Percentiles rank a stretch among this genome's conserved stretches.
phyloP scores from a whole-genome alignment of 2,888 invertebrate species.

The Holacanthella duospinosa region DNA sequence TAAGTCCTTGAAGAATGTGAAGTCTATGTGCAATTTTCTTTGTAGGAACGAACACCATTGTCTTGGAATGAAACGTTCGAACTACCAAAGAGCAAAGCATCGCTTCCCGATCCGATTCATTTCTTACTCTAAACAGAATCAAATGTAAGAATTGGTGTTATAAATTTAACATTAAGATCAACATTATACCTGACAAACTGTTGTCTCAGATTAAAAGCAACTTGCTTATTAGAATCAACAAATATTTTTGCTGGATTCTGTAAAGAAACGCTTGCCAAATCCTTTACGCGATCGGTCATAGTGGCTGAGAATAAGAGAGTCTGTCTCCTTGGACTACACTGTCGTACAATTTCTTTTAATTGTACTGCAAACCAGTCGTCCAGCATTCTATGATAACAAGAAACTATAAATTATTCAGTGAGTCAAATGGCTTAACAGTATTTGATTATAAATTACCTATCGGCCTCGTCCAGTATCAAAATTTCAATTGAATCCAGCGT shows the following conservation, averaged over 20 bases:
- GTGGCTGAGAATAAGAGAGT: slow-evolving; percentile 98
- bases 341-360: slow-evolving; percentile 93
- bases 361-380: slow-evolving; percentile 98
- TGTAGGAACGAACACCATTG: slow-evolving; percentile 93
- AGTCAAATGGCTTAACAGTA: slow-evolving; percentile 3
- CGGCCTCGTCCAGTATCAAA: slow-evolving; percentile 65
- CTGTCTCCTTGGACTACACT: slow-evolving; percentile 82
- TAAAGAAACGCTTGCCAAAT: slow-evolving; percentile 83
- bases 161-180: no score
- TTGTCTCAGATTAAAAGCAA: slow-evolving; percentile 87
- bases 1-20: slow-evolving; percentile 78
- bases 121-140: slow-evolving; percentile 61
- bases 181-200: slow-evolving; percentile 68
- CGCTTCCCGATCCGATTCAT: slow-evolving; percentile 84
- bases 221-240: slow-evolving; percentile 90
- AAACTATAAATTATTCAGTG: background rate
- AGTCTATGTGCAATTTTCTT: slow-evolving; percentile 90
- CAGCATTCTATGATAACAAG: slow-evolving; percentile 57
- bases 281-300: slow-evolving; percentile 96
- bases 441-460: slow-evolving; percentile 48
- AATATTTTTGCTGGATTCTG: slow-evolving; percentile 88
- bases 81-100: slow-evolving; percentile 70
- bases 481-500: slow-evolving; percentile 82
- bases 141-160: no score
- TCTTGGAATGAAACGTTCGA: slow-evolving; percentile 79